Percentiles rank a stretch among this genome's conserved stretches.
Evolutionary conservation across 2,113 vertebrate genomes (phyloP).

Genomic region (Mesocricetus auratus): DNA sequence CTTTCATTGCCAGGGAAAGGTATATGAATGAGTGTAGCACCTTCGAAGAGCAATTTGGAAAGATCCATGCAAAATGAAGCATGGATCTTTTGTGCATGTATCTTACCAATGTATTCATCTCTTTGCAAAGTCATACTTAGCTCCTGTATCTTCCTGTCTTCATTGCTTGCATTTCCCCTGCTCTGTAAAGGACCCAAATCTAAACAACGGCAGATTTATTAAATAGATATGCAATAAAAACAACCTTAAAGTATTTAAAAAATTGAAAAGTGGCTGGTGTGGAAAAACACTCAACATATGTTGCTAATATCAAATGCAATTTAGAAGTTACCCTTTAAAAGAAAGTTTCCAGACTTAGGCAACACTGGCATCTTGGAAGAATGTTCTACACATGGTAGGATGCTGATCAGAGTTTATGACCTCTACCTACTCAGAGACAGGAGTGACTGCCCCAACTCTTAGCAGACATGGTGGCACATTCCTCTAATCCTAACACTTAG

Average conservation of each 20-base stretch:
- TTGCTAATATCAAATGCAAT: neutral
- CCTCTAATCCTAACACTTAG: neutral
- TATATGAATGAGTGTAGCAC: neutral
- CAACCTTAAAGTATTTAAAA: neutral
- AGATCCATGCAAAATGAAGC: neutral
- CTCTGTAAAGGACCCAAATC: neutral
- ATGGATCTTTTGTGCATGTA: neutral
- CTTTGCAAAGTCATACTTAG: neutral
- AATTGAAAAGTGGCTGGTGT: neutral
- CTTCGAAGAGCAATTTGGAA: neutral
- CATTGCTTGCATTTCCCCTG: neutral
- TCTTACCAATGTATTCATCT: neutral
- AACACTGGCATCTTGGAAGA: neutral
- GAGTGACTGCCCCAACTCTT: neutral
- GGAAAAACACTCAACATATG: neutral
- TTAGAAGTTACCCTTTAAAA: neutral
- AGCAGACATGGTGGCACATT: neutral
- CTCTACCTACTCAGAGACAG: neutral
- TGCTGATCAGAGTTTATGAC: too few species aligned
- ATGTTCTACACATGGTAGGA: neutral
- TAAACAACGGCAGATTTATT: neutral
- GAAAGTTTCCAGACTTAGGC: neutral
- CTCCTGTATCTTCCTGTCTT: neutral
- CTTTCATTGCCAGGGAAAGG: neutral
- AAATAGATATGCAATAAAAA: neutral